These are phyloP conservation scores for Abscondita cerata DNA, from an alignment of 2,888 invertebrate species.

Conservation along the genomic window DNA sequence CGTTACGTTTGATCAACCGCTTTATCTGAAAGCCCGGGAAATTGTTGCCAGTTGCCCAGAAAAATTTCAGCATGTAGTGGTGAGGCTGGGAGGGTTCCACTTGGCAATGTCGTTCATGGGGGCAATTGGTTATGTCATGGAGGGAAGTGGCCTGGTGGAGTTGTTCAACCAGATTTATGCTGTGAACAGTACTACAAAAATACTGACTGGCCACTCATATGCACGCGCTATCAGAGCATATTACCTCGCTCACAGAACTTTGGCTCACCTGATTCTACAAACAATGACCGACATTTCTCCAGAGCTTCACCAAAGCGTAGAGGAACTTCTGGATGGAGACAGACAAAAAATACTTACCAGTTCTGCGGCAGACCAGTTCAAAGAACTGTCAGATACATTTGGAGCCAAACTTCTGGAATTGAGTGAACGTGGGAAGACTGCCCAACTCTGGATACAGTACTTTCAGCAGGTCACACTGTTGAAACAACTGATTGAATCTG, in stretches of 20 bases:
- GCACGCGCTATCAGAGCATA: not conserved
- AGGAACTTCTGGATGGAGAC: not conserved
- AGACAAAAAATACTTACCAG: not conserved
- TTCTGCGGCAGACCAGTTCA: not conserved
- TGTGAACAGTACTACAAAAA: slow-evolving; percentile 2
- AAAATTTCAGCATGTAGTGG: not conserved
- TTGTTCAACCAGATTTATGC: too few relatives aligned
- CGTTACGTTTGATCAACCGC: not conserved
- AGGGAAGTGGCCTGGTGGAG: too few relatives aligned
- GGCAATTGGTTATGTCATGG: too few relatives aligned
- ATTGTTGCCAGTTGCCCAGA: not conserved
- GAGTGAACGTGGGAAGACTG: not conserved
- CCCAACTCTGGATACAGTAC: not conserved
- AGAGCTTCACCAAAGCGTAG: too few relatives aligned
- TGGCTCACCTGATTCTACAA: too few relatives aligned
- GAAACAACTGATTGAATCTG: too few relatives aligned
- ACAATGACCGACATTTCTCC: too few relatives aligned
- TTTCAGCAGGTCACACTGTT: not conserved
- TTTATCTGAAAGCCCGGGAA: not conserved
- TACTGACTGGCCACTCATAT: not conserved
- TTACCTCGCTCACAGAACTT: too few relatives aligned
- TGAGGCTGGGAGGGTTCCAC: too few relatives aligned
- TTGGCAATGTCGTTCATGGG: too few relatives aligned
- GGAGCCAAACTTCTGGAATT: not conserved
- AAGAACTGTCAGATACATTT: not conserved